Evolutionary conservation across 2,113 vertebrate species (phyloP), one percentile per base, ranked within the genome.

Genomic region (Scomber scombrus): DNA sequence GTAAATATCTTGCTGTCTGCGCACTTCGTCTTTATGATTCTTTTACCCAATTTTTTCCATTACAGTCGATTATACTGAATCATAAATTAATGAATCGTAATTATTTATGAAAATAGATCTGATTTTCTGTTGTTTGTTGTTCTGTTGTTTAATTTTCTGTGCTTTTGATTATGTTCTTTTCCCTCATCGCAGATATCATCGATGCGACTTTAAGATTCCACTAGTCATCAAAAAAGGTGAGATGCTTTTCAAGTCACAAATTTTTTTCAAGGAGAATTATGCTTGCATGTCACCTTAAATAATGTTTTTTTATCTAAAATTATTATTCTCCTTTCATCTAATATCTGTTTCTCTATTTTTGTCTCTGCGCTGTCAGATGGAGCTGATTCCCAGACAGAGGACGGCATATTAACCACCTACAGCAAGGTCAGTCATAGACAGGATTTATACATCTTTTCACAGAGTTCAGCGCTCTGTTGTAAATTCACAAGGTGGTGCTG

Each of bases 181-280:
- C 61, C 91, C 80, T 93, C 54, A 79, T 90, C 91, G n/a, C 89
- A 99, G 98, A 94, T 99, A 99, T 81, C 98, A 99, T 95, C 97
- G 98, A 68, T 99, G 98, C 95, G 98, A 99, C 93, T 99, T 99
- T 94, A 98, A 96, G 94, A 99, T 99, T 92, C 97, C 98, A 3
- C 95, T 99, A 3, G 84, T 96, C 75, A 95, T 98, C 85, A 99
- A 98, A 91, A 95, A 96, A 96, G 97, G 98, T 99, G 72, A 95
- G 96, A 83, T 15, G 18, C 14, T 18, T 26, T 46, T 56, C 43
- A 46, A 26, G 16, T 49, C 50, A 21, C 11, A 21, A n/a, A 34
- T 56, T 9, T 18, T 6, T 47, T 11, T 16, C 14, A 29, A 29
- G 3, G 29, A 29, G 11, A 40, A 21, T 47, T n/a, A 78, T 11